These are phyloP conservation scores for Panzeria rudis DNA, from an alignment of 2,888 invertebrate genomes.

Conservation along the genomic window DNA sequence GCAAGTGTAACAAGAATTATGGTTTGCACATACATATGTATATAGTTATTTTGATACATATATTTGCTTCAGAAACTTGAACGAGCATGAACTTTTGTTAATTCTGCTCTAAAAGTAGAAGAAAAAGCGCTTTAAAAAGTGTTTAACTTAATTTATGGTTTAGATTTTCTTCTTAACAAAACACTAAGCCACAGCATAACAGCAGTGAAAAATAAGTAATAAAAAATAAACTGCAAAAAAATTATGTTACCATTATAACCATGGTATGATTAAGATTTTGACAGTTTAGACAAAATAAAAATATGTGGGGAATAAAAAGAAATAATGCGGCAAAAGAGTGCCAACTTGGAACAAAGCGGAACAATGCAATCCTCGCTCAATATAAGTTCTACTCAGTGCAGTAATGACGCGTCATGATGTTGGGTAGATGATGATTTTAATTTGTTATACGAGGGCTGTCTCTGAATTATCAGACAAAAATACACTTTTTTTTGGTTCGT, in stretches of 20 bases:
- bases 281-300: slow-evolving; percentile 63
- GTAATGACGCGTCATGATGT: too few species aligned
- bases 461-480: not conserved
- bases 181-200: slow-evolving; percentile 24
- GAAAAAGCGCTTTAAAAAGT: slow-evolving; percentile 36
- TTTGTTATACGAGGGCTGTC: not conserved
- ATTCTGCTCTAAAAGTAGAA: slow-evolving; percentile 38
- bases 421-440: not conserved
- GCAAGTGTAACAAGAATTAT: slow-evolving; percentile 61
- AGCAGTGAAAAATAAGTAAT: slow-evolving; percentile 9
- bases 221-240: slow-evolving; percentile 1
- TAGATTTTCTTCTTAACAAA: slow-evolving; percentile 56
- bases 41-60: slow-evolving; percentile 31
- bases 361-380: not conserved
- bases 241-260: slow-evolving; percentile 46
- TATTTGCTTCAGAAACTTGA: slow-evolving; percentile 67
- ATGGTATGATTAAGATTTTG: slow-evolving; percentile 58
- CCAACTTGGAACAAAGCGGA: not conserved
- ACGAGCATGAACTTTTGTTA: slow-evolving; percentile 75
- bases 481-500: too few species aligned
- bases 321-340: not conserved
- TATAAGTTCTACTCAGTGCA: not conserved
- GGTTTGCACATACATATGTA: slow-evolving; percentile 22
- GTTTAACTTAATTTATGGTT: slow-evolving; percentile 68
- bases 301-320: slow-evolving; percentile 45